These are phyloP conservation scores for Dascyllus trimaculatus DNA, from an alignment of 2,113 vertebrate genomes.

Conservation along the genomic window DNA sequence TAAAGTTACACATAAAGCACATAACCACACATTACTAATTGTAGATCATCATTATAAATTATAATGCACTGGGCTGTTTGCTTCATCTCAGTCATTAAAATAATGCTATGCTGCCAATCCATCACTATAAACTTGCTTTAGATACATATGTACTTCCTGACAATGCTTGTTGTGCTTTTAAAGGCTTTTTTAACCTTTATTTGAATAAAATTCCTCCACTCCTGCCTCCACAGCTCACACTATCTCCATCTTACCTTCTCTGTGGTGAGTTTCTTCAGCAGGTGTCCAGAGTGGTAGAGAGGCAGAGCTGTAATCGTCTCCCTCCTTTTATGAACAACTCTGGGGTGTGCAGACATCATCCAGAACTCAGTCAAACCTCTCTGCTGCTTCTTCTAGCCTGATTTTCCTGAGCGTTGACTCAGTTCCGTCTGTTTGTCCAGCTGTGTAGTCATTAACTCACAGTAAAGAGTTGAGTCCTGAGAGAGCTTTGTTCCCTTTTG, in stretches of 20 bases:
- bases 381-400: background rate
- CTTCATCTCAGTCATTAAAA: too few species aligned
- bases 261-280: conserved; percentile 67
- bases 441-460: background rate
- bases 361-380: background rate
- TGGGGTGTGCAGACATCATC: conserved; percentile 49
- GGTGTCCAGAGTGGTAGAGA: conserved; percentile 72
- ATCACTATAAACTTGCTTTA: too few species aligned
- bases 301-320: conserved; percentile 73
- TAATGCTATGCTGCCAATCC: too few species aligned
- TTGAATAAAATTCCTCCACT: background rate
- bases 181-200: too few species aligned
- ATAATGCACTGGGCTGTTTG: too few species aligned
- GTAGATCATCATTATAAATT: too few species aligned
- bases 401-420: background rate
- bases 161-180: too few species aligned
- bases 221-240: too few species aligned
- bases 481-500: background rate
- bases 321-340: conserved; percentile 66
- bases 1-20: too few species aligned
- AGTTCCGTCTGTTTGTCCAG: background rate
- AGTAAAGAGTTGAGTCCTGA: background rate
- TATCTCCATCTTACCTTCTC: conserved; percentile 61
- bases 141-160: too few species aligned
- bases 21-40: too few species aligned